Base-by-base conservation (phyloP, 2,888 invertebrate species). In the Drosophila testacea region DNA sequence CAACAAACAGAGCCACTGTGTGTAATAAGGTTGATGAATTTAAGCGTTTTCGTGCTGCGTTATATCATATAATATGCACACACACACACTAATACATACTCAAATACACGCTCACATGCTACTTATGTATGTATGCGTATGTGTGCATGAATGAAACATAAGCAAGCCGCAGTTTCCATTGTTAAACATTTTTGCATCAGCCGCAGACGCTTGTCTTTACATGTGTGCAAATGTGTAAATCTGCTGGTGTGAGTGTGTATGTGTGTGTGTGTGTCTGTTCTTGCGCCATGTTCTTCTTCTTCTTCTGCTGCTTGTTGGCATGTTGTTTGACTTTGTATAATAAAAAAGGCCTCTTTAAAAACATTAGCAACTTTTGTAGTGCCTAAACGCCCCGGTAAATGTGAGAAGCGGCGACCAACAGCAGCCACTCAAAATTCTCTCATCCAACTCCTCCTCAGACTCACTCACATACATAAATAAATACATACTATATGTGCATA, bases 291-390 rank as follows among this genome's bases (percentile, higher is more conserved):
- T 69, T 48, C 47, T 13, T 51, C 52, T 60, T 32, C 34, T 56
- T 36, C 44, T 36, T 44, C 22, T 44, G 22, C 22, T 57, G 46
- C 57, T 57, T 57, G 38, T 46, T 47, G 46, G 86, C 71, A 77
- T 78, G 79, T 86, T 86, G 82, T 87, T 90, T 87, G 80, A 81
- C 85, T 88, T 89, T 82, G 84, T 89, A 84, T 84, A 88, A 88
- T 84, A 89, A 85, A 90, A 79, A 89, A 80, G 88, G 88, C 75
- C 80, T 83, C 86, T 88, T 89, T 88, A 89, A 90, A 87, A 90
- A 89, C 89, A 88, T 88, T 89, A 90, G 83, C 88, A 88, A 83
- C 88, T 89, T 87, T 85, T 88, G 86, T 88, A 85, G 90, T 85
- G 83, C 75, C 83, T 85, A 80, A 89, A 71, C 83, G 85, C 60